Evolutionary conservation across 2,113 vertebrate species (phyloP).

Genomic region (Alaudala cheleensis): DNA sequence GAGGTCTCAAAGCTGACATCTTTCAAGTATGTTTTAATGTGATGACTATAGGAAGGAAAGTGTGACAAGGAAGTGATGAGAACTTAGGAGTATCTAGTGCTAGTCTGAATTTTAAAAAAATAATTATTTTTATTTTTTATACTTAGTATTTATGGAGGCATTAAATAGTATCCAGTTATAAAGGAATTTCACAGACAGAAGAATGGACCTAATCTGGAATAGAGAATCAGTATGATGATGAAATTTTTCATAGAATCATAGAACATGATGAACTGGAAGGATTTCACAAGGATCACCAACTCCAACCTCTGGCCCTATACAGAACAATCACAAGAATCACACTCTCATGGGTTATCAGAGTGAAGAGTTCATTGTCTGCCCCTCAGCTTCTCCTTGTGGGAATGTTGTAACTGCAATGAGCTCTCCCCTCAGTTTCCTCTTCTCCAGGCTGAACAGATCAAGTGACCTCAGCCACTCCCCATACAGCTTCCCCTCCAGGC

Average conservation of each 20-base stretch:
- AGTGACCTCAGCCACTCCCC: no score
- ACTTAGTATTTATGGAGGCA: background rate
- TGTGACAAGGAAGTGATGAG: background rate
- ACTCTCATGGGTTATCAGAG: background rate
- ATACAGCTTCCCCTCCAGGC: accelerated
- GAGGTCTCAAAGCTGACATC: background rate
- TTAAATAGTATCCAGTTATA: background rate
- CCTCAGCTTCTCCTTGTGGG: accelerated
- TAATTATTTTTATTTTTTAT: background rate
- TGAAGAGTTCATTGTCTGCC: background rate
- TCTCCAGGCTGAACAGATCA: background rate
- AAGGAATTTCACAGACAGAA: background rate
- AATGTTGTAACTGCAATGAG: background rate
- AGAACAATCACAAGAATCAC: background rate
- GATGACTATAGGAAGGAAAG: background rate
- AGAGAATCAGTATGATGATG: background rate
- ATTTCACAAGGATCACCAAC: background rate
- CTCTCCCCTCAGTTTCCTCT: background rate
- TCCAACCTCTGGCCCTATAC: background rate
- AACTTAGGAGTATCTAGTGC: background rate
- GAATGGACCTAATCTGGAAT: background rate
- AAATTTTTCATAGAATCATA: background rate
- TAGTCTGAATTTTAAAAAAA: background rate
- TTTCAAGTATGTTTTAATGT: background rate
- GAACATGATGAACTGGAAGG: background rate